Percentiles rank a stretch among this genome's conserved stretches.
These are phyloP conservation scores for Rutilus rutilus DNA, from an alignment of 2,113 vertebrate genomes.

Conservation along the genomic window DNA sequence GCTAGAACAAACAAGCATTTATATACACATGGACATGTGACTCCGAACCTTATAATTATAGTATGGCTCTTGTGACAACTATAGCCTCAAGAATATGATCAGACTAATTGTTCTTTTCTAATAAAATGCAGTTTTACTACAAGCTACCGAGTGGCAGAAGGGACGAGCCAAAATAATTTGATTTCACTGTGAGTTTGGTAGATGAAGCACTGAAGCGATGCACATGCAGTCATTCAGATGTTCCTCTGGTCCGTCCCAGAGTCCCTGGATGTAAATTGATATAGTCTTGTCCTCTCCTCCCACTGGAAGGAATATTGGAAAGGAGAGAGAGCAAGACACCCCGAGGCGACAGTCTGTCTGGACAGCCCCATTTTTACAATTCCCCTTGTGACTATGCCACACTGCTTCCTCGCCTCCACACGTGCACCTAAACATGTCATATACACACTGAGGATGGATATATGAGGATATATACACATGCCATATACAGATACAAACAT, in stretches of 20 bases:
- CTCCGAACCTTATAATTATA: not conserved
- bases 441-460: not conserved
- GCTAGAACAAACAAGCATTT: not conserved
- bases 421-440: not conserved
- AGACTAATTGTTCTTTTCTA: slow-evolving; percentile 2
- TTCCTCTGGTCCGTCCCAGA: slow-evolving; percentile 36
- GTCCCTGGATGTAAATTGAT: slow-evolving; percentile 59
- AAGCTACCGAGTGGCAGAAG: slow-evolving; percentile 32
- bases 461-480: not conserved
- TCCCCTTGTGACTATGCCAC: slow-evolving; percentile 26
- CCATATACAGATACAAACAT: not conserved
- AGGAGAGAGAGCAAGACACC: slow-evolving; percentile 60
- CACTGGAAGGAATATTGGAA: slow-evolving; percentile 65
- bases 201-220: slow-evolving; percentile 36
- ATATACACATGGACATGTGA: not conserved
- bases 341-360: slow-evolving; percentile 75
- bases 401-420: slow-evolving; percentile 39
- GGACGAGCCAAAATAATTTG: slow-evolving; percentile 39
- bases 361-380: slow-evolving; percentile 65
- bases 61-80: not conserved
- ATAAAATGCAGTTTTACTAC: slow-evolving; percentile 44
- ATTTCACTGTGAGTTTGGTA: slow-evolving; percentile 42
- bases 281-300: slow-evolving; percentile 45
- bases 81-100: not conserved
- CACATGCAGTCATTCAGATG: slow-evolving; percentile 31